Conservation (phyloP, 2,113 vertebrate species). For the Leiothrix lutea region DNA sequence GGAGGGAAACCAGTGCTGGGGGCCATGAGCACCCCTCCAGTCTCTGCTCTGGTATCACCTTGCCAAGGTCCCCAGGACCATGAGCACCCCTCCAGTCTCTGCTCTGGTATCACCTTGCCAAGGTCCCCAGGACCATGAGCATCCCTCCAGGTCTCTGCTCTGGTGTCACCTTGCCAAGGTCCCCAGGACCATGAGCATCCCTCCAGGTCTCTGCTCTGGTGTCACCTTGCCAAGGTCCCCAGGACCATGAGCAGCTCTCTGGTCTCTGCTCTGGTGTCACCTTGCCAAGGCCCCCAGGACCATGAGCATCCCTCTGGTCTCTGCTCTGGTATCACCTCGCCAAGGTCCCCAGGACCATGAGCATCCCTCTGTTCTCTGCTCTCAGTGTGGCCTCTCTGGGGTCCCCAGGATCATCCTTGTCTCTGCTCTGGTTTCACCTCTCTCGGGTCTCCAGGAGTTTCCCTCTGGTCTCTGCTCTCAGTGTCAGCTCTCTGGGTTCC, state of each 20-base stretch:
- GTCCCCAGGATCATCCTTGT: background rate
- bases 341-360: background rate
- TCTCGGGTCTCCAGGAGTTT: background rate
- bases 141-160: background rate
- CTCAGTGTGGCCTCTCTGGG: rapidly evolving
- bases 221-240: too few relatives aligned
- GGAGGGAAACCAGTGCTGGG: background rate
- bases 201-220: background rate
- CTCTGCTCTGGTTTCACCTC: background rate
- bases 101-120: background rate
- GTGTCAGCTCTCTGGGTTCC: background rate
- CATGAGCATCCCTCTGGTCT: background rate
- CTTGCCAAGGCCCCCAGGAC: background rate
- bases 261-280: too few relatives aligned
- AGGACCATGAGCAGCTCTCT: too few relatives aligned
- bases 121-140: too few relatives aligned
- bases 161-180: background rate
- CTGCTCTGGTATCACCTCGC: background rate
- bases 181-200: background rate
- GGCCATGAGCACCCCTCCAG: background rate
- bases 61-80: background rate
- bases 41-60: background rate
- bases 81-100: background rate
- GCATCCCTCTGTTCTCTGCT: background rate
- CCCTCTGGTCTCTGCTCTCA: background rate